Conservation (phyloP, 2,888 invertebrate species). For the Limnephilus lunatus region DNA sequence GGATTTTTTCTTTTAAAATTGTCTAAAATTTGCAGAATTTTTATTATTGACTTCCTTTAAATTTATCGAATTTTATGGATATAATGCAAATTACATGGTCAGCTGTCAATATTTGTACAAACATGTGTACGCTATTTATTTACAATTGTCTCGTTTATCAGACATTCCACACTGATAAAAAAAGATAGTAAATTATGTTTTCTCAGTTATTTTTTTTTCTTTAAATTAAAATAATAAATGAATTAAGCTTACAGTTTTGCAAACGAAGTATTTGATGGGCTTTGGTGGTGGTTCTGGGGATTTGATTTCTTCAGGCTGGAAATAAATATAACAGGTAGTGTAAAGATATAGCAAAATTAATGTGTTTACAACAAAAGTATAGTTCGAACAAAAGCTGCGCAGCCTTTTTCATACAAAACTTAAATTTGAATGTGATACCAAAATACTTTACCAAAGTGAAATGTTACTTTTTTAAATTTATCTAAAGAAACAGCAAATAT, state of each 20-base stretch:
- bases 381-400: too few relatives aligned
- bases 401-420: too few relatives aligned
- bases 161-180: not conserved
- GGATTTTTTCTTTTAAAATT: too few relatives aligned
- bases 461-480: too few relatives aligned
- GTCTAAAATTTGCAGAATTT: too few relatives aligned
- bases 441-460: too few relatives aligned
- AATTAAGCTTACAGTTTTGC: slow-evolving; percentile 51
- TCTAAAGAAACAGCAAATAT: too few relatives aligned
- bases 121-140: not conserved
- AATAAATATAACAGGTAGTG: not conserved
- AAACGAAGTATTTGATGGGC: slow-evolving; percentile 36
- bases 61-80: not conserved
- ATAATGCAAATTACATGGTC: not conserved
- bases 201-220: not conserved
- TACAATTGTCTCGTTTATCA: not conserved
- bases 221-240: not conserved
- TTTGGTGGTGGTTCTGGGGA: slow-evolving; percentile 21
- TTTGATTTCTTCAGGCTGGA: not conserved
- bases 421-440: too few relatives aligned
- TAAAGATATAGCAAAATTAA: not conserved
- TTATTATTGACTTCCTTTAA: not conserved
- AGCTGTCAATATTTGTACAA: not conserved
- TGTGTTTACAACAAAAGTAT: too few relatives aligned
- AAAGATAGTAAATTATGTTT: not conserved